Conservation (phyloP, 2,888 invertebrate genomes). For the Lithophane leautieri region DNA sequence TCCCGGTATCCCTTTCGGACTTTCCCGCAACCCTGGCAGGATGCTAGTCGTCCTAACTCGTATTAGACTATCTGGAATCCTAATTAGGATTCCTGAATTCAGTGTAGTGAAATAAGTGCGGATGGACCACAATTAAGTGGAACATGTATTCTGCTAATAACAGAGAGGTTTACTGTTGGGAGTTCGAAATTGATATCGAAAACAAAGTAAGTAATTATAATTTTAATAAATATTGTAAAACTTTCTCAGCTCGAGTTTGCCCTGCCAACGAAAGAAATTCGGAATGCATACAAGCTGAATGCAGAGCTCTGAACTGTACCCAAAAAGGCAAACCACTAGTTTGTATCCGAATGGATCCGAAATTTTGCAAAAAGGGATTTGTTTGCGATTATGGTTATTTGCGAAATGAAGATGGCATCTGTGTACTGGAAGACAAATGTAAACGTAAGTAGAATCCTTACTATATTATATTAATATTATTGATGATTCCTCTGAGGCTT, state of each 20-base stretch:
- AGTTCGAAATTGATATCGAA: no score
- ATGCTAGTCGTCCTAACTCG: no score
- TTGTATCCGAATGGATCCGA: constrained; percentile 45
- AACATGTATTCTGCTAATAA: no score
- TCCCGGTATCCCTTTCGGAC: no score
- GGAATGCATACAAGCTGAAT: constrained; percentile 62
- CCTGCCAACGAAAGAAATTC: constrained; percentile 60
- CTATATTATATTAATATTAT: no score
- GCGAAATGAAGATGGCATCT: constrained; percentile 28
- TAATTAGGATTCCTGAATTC: no score
- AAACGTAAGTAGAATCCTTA: constrained; percentile 30
- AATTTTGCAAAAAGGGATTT: constrained; percentile 36
- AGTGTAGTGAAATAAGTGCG: no score
- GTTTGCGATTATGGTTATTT: constrained; percentile 48
- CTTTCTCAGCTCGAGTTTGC: constrained; percentile 51
- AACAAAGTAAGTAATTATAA: background rate
- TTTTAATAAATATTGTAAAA: background rate
- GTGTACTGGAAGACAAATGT: constrained; percentile 47
- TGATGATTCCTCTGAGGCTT: background rate
- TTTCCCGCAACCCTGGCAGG: no score
- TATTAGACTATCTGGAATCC: no score
- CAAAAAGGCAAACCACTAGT: constrained; percentile 49
- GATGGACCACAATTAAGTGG: background rate
- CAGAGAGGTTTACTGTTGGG: no score
- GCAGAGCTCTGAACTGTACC: constrained; percentile 62